Conservation (phyloP, 2,888 invertebrate genomes). For the Watsonalla cultraria region DNA sequence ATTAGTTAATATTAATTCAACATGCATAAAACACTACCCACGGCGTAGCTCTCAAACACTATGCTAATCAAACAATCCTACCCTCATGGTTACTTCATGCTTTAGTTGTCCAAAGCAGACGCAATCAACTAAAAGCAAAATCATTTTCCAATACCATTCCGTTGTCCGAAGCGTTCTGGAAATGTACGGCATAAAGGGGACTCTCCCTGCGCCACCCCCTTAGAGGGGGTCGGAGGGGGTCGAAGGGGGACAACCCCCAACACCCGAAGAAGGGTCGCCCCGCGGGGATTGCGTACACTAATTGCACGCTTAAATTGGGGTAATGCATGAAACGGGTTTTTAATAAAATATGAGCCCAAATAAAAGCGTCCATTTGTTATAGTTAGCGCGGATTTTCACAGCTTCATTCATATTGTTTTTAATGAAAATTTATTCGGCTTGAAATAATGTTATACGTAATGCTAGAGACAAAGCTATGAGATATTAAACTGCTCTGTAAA, state of each 20-base stretch:
- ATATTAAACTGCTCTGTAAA: too few relatives aligned
- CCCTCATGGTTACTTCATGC: too few relatives aligned
- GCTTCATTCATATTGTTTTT: conserved; percentile 25
- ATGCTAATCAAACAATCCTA: too few relatives aligned
- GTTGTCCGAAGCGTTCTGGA: conserved; percentile 50
- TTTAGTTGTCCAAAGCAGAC: background rate
- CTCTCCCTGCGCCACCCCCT: conserved; percentile 19
- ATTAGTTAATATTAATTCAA: too few relatives aligned
- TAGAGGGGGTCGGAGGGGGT: conserved; percentile 24
- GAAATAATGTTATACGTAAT: background rate
- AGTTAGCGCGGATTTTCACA: conserved; percentile 57
- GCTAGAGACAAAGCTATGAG: too few relatives aligned
- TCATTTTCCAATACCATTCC: conserved; percentile 75
- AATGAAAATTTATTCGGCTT: conserved; percentile 8
- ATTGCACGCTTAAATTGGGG: conserved; percentile 74
- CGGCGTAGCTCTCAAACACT: too few relatives aligned
- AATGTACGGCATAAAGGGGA: conserved; percentile 57
- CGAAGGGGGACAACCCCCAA: conserved; percentile 30
- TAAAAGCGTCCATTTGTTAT: conserved; percentile 68
- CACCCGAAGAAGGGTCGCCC: conserved; percentile 38
- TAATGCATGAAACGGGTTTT: conserved; percentile 69
- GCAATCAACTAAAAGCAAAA: conserved; percentile 76
- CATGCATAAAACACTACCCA: too few relatives aligned
- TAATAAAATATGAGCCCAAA: conserved; percentile 69
- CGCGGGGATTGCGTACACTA: conserved; percentile 54